Evolutionary conservation across 2,797 vertebrate genomes (phyloP).

Genomic region (Labeo calbasu): DNA sequence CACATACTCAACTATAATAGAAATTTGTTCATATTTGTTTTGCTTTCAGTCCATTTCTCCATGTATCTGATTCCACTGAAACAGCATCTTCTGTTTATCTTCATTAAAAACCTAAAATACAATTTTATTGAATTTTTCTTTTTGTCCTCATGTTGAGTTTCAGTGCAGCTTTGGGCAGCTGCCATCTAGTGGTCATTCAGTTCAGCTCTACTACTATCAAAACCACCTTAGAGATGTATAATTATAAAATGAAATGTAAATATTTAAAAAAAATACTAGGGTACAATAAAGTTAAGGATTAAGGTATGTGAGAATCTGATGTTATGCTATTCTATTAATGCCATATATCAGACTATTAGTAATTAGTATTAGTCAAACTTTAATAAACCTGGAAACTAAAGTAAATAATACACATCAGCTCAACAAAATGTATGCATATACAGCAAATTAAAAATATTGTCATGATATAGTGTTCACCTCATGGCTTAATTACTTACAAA

Average conservation of each 20-base stretch:
- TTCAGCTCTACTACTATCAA: background rate
- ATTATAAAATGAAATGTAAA: background rate
- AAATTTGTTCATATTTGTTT: background rate
- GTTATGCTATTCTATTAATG: background rate
- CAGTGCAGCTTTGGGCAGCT: constrained; percentile 18
- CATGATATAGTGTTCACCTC: no score
- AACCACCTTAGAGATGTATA: background rate
- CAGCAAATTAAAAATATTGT: background rate
- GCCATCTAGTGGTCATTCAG: constrained; percentile 43
- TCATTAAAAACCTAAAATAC: background rate
- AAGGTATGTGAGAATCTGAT: background rate
- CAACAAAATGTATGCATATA: background rate
- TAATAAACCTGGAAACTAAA: background rate
- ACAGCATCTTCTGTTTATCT: background rate
- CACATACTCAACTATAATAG: background rate
- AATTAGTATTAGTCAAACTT: background rate
- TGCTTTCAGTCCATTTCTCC: background rate
- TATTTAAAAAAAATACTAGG: background rate
- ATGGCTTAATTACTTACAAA: background rate
- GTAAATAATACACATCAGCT: background rate
- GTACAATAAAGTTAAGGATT: background rate
- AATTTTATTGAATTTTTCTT: background rate
- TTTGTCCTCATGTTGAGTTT: background rate
- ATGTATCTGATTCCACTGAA: background rate
- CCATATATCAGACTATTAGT: background rate